Conservation (phyloP, 37 sponge, comb jelly and placozoan genomes). For the Diacarnus erythraeanus region DNA sequence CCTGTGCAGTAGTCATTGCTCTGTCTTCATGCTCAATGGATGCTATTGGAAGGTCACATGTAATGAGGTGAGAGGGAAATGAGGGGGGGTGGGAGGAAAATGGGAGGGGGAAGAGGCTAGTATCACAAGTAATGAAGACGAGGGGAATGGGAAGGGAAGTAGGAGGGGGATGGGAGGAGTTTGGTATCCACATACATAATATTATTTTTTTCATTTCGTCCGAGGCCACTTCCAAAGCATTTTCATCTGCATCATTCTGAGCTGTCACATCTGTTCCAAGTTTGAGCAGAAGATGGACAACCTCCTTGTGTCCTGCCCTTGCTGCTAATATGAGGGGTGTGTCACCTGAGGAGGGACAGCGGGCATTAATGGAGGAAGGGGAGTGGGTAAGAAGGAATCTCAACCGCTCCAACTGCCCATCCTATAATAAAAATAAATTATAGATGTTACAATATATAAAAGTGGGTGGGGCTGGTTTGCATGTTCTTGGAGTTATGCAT, state of each 20-base stretch:
- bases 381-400: slow-evolving; percentile 2
- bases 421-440: slow-evolving; percentile 16
- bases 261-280: slow-evolving; percentile 81
- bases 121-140: no score
- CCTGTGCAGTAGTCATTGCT: slow-evolving; percentile 40
- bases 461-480: slow-evolving; percentile 21
- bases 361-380: slow-evolving; percentile 29
- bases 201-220: slow-evolving; percentile 34
- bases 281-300: slow-evolving; percentile 64
- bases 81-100: no score
- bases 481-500: no score
- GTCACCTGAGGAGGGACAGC: slow-evolving; percentile 63
- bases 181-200: slow-evolving; percentile 33
- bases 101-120: no score
- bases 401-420: slow-evolving; percentile 34
- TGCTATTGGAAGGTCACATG: slow-evolving; percentile 1
- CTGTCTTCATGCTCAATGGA: slow-evolving; percentile 43
- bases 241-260: slow-evolving; percentile 67
- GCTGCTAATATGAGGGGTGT: slow-evolving; percentile 87
- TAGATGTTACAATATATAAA: neutral
- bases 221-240: slow-evolving; percentile 70
- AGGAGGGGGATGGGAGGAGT: neutral
- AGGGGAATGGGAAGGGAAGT: no score
- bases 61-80: neutral
- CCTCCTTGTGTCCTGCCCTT: slow-evolving; percentile 57